Percentiles rank a stretch among this genome's conserved stretches.
Evolutionary conservation across 1,140 invertebrate genomes (phyloP).

Genomic region (Polypedilum pembai): DNA sequence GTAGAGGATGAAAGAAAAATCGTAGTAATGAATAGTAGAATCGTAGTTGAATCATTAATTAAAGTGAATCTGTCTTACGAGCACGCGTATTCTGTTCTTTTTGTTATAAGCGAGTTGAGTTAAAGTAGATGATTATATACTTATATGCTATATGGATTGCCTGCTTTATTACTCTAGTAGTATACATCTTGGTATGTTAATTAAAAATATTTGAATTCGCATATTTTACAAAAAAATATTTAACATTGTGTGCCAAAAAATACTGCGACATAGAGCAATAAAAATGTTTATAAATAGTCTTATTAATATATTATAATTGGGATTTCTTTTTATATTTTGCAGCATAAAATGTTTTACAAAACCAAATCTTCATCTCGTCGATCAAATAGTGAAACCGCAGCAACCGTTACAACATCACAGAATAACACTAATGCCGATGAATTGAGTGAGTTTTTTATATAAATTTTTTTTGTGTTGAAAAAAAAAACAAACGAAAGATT

Average conservation of each 20-base stretch:
- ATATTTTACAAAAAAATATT: not conserved
- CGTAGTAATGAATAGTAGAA: too few relatives aligned
- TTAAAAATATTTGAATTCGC: too few relatives aligned
- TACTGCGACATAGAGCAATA: not conserved
- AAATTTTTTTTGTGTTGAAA: not conserved
- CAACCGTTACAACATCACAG: not conserved
- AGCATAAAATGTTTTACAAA: slow-evolving; percentile 27
- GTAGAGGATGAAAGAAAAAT: too few relatives aligned
- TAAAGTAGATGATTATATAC: not conserved
- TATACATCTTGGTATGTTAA: slow-evolving; percentile 14
- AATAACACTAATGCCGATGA: not conserved
- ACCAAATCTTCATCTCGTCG: not conserved
- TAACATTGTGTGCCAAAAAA: not conserved
- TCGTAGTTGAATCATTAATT: too few relatives aligned
- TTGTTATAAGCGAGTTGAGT: too few relatives aligned
- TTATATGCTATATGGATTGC: not conserved
- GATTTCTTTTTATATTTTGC: not conserved
- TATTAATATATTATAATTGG: not conserved
- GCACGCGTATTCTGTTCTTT: too few relatives aligned
- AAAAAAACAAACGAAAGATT: not conserved
- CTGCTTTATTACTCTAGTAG: not conserved
- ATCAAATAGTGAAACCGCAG: not conserved
- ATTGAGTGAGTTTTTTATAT: not conserved
- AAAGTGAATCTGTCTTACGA: too few relatives aligned
- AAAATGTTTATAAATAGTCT: not conserved